Base-by-base conservation (phyloP, 2,113 vertebrate species). In the Eretmochelys imbricata region DNA sequence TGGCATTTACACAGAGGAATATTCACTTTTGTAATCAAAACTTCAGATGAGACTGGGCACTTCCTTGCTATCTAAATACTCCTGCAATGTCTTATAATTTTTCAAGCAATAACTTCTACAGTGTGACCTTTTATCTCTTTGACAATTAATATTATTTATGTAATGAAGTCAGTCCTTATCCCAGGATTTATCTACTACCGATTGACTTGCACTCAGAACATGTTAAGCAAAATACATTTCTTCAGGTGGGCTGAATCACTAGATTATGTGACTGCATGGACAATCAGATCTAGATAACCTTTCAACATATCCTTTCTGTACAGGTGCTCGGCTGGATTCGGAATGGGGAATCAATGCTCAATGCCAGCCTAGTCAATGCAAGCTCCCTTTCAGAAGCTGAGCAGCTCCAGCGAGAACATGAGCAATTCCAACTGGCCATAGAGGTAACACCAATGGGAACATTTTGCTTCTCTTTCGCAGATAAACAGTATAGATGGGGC, bases 241-340 rank as follows among this genome's bases (percentile, higher is more conserved):
- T 12, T 79, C 49, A 75, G 69, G 12, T 31, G 35, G 16, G 31
- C 84, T 85, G 82, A 86, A 82, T 50, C 55, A 31, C 72, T 92
- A 91, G 10, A 4, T 3, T 1, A 1, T 80, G 25, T 92, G 57
- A 20, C 76, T 78, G 16, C 3, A 5, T 25, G 80, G 62, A 78
- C n/a, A 24, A 72, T 81, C 49, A 6, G 57, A 14, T 3, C 65
- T 59, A 78, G 80, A 55, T 94, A 91, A 53, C n/a, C 9, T 90
- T 49, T 92, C 51, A 95, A 46, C n/a, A 84, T 29, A 17, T 95
- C 53, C 80, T 83, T 4, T 96, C 84, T 91, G 90, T 85, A 35
- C 98, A 99, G 99, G 99, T 99, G 89, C 98, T 99, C 90, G 99
- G 99, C 89, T 99, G 99, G 99, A 99, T 99, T 91, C 99, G 99